Evolutionary conservation across 37 sponge, comb jelly and placozoan genomes (phyloP).

Genomic region (Spongilla lacustris): DNA sequence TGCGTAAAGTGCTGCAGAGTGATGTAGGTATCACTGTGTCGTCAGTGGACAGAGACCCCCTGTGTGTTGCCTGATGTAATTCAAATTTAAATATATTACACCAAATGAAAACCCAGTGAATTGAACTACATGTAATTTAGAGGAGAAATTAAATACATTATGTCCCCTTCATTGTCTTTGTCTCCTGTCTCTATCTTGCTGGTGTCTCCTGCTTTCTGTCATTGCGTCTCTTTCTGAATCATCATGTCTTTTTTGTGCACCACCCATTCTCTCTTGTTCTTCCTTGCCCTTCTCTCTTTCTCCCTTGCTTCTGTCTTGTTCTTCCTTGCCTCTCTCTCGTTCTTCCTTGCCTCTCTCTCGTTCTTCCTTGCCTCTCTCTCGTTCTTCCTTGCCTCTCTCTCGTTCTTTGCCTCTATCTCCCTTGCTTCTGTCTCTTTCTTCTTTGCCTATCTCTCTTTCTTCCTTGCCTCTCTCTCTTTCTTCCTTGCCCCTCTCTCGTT

Average conservation of each 20-base stretch:
- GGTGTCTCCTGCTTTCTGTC: neutral
- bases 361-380: neutral
- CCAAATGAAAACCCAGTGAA: slow-evolving; percentile 1
- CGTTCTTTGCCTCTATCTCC: neutral
- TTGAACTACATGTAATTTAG: neutral
- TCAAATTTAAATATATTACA: neutral
- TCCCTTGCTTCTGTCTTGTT: neutral
- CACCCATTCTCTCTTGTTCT: neutral
- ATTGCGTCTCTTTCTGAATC: neutral
- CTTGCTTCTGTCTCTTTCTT: neutral
- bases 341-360: neutral
- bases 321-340: neutral
- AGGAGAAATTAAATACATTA: neutral
- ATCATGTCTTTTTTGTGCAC: neutral
- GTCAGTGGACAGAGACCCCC: slow-evolving; percentile 69
- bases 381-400: neutral
- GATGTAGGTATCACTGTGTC: slow-evolving; percentile 64
- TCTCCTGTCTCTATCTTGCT: neutral
- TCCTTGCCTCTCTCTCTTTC: neutral
- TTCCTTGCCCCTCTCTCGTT: neutral
- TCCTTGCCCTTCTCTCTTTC: slow-evolving; percentile 10
- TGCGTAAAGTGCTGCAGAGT: slow-evolving; percentile 19
- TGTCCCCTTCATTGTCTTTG: neutral
- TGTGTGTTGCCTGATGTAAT: slow-evolving; percentile 51
- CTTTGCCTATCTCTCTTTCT: neutral